Percentiles rank a stretch among this genome's conserved stretches.
These are phyloP conservation scores for Rhizomys pruinosus DNA, from an alignment of 2,113 vertebrate genomes.

Conservation along the genomic window DNA sequence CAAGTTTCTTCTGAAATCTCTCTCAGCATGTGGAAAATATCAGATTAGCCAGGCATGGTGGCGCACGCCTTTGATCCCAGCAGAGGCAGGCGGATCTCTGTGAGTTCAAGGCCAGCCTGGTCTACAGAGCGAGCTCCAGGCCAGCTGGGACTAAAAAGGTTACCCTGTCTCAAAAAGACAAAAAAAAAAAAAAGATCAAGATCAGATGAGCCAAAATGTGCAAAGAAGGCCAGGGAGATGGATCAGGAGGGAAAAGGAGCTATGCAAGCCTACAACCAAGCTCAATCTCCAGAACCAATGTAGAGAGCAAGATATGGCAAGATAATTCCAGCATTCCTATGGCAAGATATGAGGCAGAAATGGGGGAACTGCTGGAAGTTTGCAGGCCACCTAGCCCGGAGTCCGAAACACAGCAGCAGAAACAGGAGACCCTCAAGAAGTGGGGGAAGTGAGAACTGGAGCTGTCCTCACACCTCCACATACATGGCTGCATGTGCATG, in stretches of 20 bases:
- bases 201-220: constrained; percentile 35
- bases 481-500: no score
- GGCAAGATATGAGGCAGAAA: not conserved
- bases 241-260: not conserved
- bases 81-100: no score
- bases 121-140: no score
- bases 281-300: not conserved
- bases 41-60: constrained; percentile 45
- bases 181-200: no score
- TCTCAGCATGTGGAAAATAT: not conserved
- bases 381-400: not conserved
- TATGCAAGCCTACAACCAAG: not conserved
- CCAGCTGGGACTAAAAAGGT: no score
- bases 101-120: no score
- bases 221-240: not conserved
- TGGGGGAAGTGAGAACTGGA: not conserved
- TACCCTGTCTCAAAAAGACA: no score
- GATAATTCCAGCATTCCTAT: not conserved
- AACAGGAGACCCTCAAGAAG: not conserved
- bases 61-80: no score
- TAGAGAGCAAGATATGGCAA: not conserved
- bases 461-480: not conserved
- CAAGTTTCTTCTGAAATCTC: constrained; percentile 35
- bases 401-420: not conserved
- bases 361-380: not conserved